A percentile compares a stretch with the other conserved stretches of the same genome.
phyloP scores from a whole-genome alignment of 2,888 invertebrate species.

The Epistrophe grossulariae region DNA sequence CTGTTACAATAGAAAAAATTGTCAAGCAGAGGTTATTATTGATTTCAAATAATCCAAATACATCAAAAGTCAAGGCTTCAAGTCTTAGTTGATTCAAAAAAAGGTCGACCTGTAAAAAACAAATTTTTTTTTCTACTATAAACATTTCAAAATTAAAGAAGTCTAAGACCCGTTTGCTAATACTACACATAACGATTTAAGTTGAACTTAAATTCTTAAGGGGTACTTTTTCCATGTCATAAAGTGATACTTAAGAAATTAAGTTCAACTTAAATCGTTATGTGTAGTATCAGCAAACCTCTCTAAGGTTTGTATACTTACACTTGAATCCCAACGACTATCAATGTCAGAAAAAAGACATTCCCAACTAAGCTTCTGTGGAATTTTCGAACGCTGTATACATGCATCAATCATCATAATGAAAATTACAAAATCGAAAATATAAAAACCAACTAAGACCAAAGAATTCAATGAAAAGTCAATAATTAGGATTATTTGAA shows the following conservation, averaged over 20 bases:
- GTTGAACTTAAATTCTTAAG: too few relatives aligned
- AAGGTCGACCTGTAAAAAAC: background rate
- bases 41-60: slow-evolving; percentile 5
- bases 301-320: background rate
- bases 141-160: too few relatives aligned
- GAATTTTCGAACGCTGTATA: background rate
- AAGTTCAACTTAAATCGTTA: too few relatives aligned
- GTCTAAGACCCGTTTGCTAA: too few relatives aligned
- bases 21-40: background rate
- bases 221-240: too few relatives aligned
- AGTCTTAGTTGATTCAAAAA: slow-evolving; percentile 14
- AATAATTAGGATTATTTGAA: background rate
- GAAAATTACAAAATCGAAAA: background rate
- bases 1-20: background rate
- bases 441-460: background rate
- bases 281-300: too few relatives aligned
- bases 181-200: too few relatives aligned
- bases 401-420: background rate
- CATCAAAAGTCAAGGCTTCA: background rate
- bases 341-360: background rate
- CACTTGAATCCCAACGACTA: slow-evolving; percentile 13
- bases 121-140: too few relatives aligned
- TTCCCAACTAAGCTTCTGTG: background rate
- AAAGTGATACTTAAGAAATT: too few relatives aligned
- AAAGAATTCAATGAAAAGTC: background rate